A percentile compares a stretch with the other conserved stretches of the same genome.
These are phyloP conservation scores for Philypnodon macrostomus DNA, from an alignment of 2,797 vertebrate species.

Conservation along the genomic window DNA sequence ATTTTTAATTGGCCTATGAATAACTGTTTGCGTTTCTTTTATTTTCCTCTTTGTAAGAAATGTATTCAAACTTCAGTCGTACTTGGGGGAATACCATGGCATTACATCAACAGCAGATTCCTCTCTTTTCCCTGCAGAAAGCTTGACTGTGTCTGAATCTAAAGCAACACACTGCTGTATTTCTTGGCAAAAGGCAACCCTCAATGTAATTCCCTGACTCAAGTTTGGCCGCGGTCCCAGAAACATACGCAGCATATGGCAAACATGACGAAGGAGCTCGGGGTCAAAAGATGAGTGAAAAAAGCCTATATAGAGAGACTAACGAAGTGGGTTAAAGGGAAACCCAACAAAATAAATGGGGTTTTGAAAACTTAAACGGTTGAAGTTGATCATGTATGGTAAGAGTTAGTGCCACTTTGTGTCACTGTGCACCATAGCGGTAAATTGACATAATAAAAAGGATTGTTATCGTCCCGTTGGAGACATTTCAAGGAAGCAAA, in stretches of 20 bases:
- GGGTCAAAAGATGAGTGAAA: constrained; percentile 12
- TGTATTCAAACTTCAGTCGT: neutral
- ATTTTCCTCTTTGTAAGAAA: neutral
- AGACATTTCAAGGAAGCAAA: constrained; percentile 24
- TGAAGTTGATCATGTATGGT: too few relatives aligned
- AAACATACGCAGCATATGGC: constrained; percentile 56
- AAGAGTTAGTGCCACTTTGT: constrained; percentile 1
- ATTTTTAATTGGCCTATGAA: neutral
- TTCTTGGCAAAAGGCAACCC: constrained; percentile 48
- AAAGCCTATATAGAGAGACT: neutral
- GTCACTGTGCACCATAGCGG: neutral
- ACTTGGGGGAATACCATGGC: constrained; percentile 45
- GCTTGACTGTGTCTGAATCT: constrained; percentile 45
- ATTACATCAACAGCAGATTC: constrained; percentile 52
- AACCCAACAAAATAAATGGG: neutral
- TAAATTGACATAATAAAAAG: constrained; percentile 12
- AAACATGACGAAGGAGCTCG: constrained; percentile 37
- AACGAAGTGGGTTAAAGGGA: neutral
- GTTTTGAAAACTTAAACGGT: constrained; percentile 3
- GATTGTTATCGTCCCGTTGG: constrained; percentile 32
- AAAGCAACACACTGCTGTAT: constrained; percentile 41
- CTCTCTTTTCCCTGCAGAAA: constrained; percentile 33
- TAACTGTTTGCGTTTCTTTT: neutral
- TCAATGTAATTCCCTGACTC: constrained; percentile 56
- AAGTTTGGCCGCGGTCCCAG: constrained; percentile 52